phyloP scores from a whole-genome alignment of 2,797 vertebrate genomes.

The Scyliorhinus canicula region DNA sequence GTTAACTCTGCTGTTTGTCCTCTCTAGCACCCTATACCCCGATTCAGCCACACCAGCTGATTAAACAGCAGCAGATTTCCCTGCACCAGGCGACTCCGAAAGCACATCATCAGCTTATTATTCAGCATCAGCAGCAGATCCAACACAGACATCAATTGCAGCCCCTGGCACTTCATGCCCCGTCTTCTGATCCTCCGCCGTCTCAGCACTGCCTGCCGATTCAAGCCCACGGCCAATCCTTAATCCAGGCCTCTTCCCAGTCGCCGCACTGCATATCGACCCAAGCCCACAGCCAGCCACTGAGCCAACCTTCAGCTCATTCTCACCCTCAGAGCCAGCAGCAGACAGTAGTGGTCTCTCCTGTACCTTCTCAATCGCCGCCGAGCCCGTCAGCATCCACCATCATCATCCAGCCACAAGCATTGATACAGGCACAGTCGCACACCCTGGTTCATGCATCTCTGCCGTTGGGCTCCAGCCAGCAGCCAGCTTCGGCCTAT shows the following conservation, averaged over 20 bases:
- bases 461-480: constrained; percentile 52
- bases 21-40: constrained; percentile 83
- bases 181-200: constrained; percentile 60
- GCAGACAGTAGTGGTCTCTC: constrained; percentile 77
- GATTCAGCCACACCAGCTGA: constrained; percentile 78
- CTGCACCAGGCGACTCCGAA: constrained; percentile 63
- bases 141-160: constrained; percentile 56
- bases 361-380: constrained; percentile 66
- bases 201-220: constrained; percentile 66
- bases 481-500: constrained; percentile 48
- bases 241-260: constrained; percentile 43
- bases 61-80: constrained; percentile 72
- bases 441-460: constrained; percentile 58
- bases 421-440: constrained; percentile 61
- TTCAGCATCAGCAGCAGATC: constrained; percentile 70
- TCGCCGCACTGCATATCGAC: constrained; percentile 46
- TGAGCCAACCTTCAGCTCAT: constrained; percentile 56
- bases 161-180: constrained; percentile 72
- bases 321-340: constrained; percentile 67
- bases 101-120: constrained; percentile 75
- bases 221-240: constrained; percentile 50
- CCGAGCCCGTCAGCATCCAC: constrained; percentile 67
- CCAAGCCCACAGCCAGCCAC: constrained; percentile 52
- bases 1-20: constrained; percentile 42
- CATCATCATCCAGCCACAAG: constrained; percentile 69